phyloP scores from a whole-genome alignment of 2,113 vertebrate species.

The Emydura subglobosa region DNA sequence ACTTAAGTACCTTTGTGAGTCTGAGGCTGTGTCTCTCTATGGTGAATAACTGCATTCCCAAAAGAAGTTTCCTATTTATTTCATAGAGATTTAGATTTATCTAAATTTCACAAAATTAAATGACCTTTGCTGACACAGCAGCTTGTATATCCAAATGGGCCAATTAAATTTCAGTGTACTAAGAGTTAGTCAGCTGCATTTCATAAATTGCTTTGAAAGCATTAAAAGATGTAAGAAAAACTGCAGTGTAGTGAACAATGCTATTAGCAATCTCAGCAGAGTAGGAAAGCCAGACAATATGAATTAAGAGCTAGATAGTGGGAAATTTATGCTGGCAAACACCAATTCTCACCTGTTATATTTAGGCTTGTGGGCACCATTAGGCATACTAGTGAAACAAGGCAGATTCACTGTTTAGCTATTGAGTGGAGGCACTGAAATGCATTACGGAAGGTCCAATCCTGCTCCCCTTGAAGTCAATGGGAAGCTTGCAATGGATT shows the following conservation, averaged over 20 bases:
- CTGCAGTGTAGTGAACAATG: background rate
- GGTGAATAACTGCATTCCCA: background rate
- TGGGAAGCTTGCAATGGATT: background rate
- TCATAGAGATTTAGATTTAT: background rate
- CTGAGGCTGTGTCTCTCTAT: background rate
- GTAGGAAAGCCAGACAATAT: background rate
- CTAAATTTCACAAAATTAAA: background rate
- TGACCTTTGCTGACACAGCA: background rate
- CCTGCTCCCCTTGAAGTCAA: background rate
- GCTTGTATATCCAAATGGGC: background rate
- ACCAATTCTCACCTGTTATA: background rate
- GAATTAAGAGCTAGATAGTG: background rate
- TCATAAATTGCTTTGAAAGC: background rate
- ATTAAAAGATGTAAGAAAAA: background rate
- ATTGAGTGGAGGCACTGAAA: background rate
- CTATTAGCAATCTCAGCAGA: background rate
- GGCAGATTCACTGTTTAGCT: background rate
- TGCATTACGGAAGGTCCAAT: background rate
- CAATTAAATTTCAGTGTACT: background rate
- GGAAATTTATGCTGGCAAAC: background rate
- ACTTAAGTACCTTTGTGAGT: background rate
- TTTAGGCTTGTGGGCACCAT: background rate
- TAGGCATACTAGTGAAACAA: background rate
- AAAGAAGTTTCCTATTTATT: background rate
- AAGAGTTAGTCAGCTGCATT: background rate